These are phyloP conservation scores for Bombus fervidus DNA, from an alignment of 1,140 invertebrate genomes.

Conservation along the genomic window DNA sequence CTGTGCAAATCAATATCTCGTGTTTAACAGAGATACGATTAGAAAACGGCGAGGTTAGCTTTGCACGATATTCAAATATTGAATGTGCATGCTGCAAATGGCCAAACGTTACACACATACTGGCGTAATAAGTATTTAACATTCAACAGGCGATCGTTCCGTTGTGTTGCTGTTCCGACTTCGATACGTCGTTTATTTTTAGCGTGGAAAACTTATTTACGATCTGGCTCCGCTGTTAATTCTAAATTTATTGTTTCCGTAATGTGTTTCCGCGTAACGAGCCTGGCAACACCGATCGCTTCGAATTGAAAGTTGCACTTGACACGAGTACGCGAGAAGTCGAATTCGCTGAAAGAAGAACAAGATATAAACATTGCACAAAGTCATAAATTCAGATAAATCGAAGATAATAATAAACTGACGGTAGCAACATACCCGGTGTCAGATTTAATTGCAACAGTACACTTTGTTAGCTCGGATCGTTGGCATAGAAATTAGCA, in stretches of 20 bases:
- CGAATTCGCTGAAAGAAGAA: too few species aligned
- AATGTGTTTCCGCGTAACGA: not conserved
- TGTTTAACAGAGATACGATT: not conserved
- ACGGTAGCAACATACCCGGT: too few species aligned
- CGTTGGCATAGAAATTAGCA: too few species aligned
- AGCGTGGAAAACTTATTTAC: conserved; percentile 23
- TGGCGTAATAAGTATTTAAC: not conserved
- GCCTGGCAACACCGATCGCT: not conserved
- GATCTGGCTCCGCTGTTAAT: conserved; percentile 5
- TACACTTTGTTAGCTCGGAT: too few species aligned
- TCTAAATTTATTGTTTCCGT: conserved; percentile 44
- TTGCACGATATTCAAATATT: not conserved
- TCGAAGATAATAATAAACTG: too few species aligned
- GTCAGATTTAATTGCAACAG: too few species aligned
- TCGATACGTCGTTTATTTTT: conserved; percentile 27
- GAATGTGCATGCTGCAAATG: not conserved
- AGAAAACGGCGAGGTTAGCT: not conserved
- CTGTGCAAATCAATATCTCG: not conserved
- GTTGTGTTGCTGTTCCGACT: conserved; percentile 9
- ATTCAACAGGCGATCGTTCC: not conserved
- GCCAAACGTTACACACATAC: not conserved
- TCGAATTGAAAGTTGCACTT: not conserved
- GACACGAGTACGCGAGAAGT: not conserved
- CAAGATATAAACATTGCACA: too few species aligned
- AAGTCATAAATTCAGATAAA: too few species aligned